Evolutionary conservation across 2,113 vertebrate species (phyloP), one percentile per base, ranked within the genome.

Genomic region (Nannobrachium achirus): DNA sequence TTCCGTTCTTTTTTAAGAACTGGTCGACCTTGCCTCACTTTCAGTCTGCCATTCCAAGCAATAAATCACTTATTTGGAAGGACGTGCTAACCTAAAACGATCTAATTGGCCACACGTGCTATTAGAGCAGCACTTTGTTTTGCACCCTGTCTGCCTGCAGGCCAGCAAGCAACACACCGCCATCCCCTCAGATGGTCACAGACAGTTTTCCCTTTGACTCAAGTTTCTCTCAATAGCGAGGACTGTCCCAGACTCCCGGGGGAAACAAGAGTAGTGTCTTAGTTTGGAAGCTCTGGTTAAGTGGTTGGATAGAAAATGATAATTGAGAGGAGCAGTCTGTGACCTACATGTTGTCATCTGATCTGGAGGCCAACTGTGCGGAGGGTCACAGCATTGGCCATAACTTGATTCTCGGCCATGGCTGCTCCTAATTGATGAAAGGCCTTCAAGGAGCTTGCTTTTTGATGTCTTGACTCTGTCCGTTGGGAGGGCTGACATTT

Each of bases 1-100:
- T n/a, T n/a, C n/a, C n/a, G n/a, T n/a, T n/a, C n/a, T 25, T 82
- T 81, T 82, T 71, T 62, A 38, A 87, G 66, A 66, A 46, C 49
- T 73, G 66, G 63, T 56, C 84, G 85, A 85, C 86, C 84, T 79
- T 85, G 75, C 45, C n/a, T 71, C 83, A 86, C 64, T 40, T 71
- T 72, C 78, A 63, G 42, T 69, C 55, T 14, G 51, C 63, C 56
- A 2, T 61, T 16, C 66, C 53, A 40, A 44, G 67, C 69, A 79
- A 14, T 6, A 48, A 15, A 15, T n/a, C 10, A 13, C n/a, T 6
- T 1, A 14, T 13, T 48, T 48, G 13, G 46, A 48, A 14, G 7
- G n/a, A 48, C 11, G 14, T 14, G 10, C 46, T 48, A 13, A n/a
- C 46, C n/a, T 71, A 70, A 44, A 48, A 45, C 69, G 53, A 68